These are phyloP conservation scores for Muscicapa striata DNA, from an alignment of 2,797 vertebrate genomes.

Conservation along the genomic window DNA sequence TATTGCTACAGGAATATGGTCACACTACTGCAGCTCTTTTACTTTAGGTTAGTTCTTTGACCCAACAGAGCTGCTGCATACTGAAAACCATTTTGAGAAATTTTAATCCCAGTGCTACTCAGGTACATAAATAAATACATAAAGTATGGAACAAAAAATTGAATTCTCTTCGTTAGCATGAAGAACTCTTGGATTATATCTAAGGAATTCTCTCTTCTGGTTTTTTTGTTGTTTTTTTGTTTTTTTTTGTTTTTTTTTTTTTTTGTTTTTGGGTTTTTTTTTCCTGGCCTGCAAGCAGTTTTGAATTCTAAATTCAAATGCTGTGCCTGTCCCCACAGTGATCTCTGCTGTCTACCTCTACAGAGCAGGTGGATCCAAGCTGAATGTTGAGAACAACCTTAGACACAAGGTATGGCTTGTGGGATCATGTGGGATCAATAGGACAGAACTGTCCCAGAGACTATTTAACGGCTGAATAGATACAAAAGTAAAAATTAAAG, in stretches of 20 bases:
- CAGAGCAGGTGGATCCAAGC: neutral
- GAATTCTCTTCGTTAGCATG: neutral
- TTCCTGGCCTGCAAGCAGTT: neutral
- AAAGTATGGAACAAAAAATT: neutral
- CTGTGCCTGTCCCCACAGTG: neutral
- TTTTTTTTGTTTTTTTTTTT: too few species aligned
- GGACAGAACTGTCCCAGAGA: neutral
- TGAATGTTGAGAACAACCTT: neutral
- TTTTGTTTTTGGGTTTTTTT: too few species aligned
- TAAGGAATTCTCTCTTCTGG: neutral
- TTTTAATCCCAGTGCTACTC: neutral
- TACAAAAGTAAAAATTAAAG: neutral
- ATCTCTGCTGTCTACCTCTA: neutral
- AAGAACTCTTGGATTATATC: neutral
- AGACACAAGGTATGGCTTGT: rapidly evolving
- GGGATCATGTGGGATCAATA: neutral
- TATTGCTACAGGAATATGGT: neutral
- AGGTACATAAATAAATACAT: neutral
- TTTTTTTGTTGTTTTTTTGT: too few species aligned
- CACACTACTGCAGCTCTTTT: neutral
- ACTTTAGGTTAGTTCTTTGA: neutral
- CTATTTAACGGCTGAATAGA: neutral
- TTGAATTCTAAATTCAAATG: neutral
- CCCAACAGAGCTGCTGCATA: neutral
- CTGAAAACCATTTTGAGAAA: neutral